Base-by-base conservation (phyloP, 2,113 vertebrate genomes). In the Tyto alba region DNA sequence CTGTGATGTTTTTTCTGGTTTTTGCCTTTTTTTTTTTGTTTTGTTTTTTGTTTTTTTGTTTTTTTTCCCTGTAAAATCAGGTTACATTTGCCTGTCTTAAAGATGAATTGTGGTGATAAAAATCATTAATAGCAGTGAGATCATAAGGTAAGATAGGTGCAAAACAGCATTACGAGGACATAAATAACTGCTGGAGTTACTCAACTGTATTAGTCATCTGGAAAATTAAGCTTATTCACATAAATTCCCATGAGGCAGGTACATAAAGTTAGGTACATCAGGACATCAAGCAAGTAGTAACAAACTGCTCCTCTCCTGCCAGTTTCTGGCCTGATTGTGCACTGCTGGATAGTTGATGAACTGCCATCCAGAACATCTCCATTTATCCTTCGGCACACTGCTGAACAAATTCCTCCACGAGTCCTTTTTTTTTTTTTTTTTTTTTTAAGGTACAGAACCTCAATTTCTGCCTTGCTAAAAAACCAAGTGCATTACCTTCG, bases 281-380 rank as follows among this genome's bases (percentile, higher is more conserved):
- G 21, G 52, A 53, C 14, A 41, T 34, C 0, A 2, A 53, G 30
- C 0, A 0, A 75, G 41, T 0, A 14, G 43, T 2, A 34, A 50
- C 11, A n/a, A 48, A 17, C 29, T 3, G 10, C 47, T 23, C 52
- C 32, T 40, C 40, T 16, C 38, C 47, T 19, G 55, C 34, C 41
- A 26, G 48, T 15, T 53, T 40, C 38, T 50, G 62, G 8, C 26
- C 68, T 26, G 13, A n/a, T 14, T 36, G 21, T 14, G 16, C 8
- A 4, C 34, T 6, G 45, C 30, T 34, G 48, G 14, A 6, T 38
- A 41, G 8, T 0, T 38, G 40, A 60, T 26, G 23, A 76, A 60
- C 1, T 8, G 25, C 47, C 30, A 76, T 9, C 17, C 29, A 12
- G 32, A 29, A 25, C 21, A 36, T 8, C 7, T 21, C 27, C 43